Base-by-base conservation (phyloP, 2,888 invertebrate species). In the Lasioglossum calceatum region DNA sequence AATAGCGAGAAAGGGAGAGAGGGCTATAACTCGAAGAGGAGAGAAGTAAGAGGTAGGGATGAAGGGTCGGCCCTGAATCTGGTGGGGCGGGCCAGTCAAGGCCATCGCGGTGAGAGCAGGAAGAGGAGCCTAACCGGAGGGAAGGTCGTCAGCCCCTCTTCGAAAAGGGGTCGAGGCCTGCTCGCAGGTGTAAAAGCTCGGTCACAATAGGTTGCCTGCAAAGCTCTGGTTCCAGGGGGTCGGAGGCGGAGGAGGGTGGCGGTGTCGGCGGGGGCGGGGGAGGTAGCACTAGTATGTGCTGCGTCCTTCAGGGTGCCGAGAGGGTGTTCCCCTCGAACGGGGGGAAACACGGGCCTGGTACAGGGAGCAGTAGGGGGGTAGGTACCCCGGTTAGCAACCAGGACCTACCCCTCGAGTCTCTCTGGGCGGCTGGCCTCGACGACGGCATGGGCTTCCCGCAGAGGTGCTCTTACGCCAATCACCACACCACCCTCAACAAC, bases 361-460 rank as follows among this genome's bases (percentile, higher is more conserved):
- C 85, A 77, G 87, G 87, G 42, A 84, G 75, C 84, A 86, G 80
- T 85, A 86, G 87, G 73, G 86, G 87, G 32, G 79, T 79, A n/a
- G 85, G 86, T 39, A 86, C 90, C 77, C 88, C 92, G n/a, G 86
- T 90, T 64, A 92, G 91, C 61, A 90, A 92, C 79, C 93, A 93
- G 54, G 94, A 94, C 83, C 91, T 95, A 81, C 94, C 94, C 77
- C 91, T 95, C 80, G 95, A 95, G 90, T 95, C 95, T 27, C 95
- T 95, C 74, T 95, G 95, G 95, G 95, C 95, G 42, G 95, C 95
- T 42, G 95, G 95, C n/a, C 91, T 95, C 81, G 95, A 95, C 89
- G 94, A 94, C 50, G 95, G 95, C 75, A 95, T 95, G 95, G 95
- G 95, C 2, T 94, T 95, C 81, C 94, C 94, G 5, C 94, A 93